Percentiles rank a stretch among this genome's conserved stretches.
Evolutionary conservation across 2,113 vertebrate species (phyloP).

Genomic region (Oryzias woworae): DNA sequence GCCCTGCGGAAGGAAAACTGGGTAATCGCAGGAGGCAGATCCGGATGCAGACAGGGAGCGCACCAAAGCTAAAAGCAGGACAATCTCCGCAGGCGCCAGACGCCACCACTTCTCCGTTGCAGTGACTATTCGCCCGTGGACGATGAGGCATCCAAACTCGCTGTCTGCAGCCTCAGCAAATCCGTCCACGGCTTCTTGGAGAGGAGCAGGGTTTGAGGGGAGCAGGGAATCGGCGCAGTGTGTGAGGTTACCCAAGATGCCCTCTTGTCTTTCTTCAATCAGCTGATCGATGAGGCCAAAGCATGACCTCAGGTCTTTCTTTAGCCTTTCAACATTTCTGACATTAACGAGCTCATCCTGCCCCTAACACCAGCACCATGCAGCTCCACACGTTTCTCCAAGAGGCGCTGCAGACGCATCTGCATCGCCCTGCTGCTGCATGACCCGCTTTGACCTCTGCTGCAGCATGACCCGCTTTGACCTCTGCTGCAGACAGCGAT

Average conservation of each 20-base stretch:
- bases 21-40: conserved; percentile 83
- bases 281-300: conserved; percentile 86
- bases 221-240: conserved; percentile 85
- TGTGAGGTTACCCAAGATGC: conserved; percentile 83
- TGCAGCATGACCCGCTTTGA: conserved; percentile 50
- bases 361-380: conserved; percentile 90
- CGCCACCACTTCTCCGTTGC: conserved; percentile 92
- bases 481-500: conserved; percentile 82
- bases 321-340: conserved; percentile 88
- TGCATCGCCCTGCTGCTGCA: conserved; percentile 54
- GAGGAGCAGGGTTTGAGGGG: conserved; percentile 66
- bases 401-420: conserved; percentile 78
- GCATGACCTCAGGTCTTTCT: conserved; percentile 86
- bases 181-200: conserved; percentile 81
- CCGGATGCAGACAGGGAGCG: conserved; percentile 73
- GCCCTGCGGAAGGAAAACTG: conserved; percentile 88
- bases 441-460: conserved; percentile 50
- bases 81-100: conserved; percentile 81
- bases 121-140: conserved; percentile 75
- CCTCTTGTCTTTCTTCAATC: conserved; percentile 71
- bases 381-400: conserved; percentile 88
- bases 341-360: conserved; percentile 83
- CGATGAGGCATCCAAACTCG: conserved; percentile 82
- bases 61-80: conserved; percentile 82
- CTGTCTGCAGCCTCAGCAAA: conserved; percentile 81